Conservation (phyloP, 2,113 vertebrate genomes). For the Casuarius casuarius region DNA sequence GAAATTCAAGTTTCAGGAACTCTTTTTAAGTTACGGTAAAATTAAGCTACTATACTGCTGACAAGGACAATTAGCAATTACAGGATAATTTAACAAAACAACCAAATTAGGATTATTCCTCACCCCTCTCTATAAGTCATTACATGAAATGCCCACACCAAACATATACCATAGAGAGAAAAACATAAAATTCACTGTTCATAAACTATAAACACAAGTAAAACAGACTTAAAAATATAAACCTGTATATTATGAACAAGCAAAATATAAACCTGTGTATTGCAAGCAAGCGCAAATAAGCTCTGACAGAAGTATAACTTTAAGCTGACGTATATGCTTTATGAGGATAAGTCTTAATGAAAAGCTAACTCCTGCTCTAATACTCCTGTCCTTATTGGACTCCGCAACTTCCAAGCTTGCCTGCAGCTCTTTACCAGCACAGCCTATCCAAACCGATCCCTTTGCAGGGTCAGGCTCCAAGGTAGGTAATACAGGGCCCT, state of each 20-base stretch:
- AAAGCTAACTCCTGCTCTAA: neutral
- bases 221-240: neutral
- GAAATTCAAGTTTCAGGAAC: neutral
- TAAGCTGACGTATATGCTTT: neutral
- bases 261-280: neutral
- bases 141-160: neutral
- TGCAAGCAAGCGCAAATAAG: neutral
- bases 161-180: neutral
- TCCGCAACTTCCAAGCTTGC: neutral
- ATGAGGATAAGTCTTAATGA: neutral
- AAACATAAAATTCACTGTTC: neutral
- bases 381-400: neutral
- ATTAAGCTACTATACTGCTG: neutral
- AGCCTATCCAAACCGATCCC: neutral
- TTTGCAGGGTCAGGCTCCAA: neutral
- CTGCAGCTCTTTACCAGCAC: neutral
- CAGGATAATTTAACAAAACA: neutral
- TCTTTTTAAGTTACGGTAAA: neutral
- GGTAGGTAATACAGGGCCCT: neutral
- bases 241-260: neutral
- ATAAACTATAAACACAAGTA: neutral
- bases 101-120: neutral
- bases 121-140: neutral
- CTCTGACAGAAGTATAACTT: neutral
- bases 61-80: neutral